Base-by-base conservation (phyloP, 1,140 invertebrate genomes). In the Chironomus tepperi region DNA sequence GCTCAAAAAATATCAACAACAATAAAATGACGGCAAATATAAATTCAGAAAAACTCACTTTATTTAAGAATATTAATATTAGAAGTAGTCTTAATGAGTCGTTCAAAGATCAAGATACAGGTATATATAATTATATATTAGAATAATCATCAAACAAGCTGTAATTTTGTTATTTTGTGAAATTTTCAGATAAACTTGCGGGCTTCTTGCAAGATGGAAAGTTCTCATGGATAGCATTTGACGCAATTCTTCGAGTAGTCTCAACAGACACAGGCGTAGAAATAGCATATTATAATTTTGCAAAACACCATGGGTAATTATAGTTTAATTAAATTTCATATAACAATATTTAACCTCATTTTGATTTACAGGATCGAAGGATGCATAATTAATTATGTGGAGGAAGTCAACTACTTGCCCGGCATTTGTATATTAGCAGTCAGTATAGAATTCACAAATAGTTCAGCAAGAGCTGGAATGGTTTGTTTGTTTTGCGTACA, bases 401-500 rank as follows among this genome's bases (percentile, higher is more conserved):
- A 70, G 18, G 65, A 70, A 19, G 18, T 70, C 7, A 10, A 70
- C 6, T 70, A 70, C 7, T 18, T 21, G 1, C 65, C 65, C 7
- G 65, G 18, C 18, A 9, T 42, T 57, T 65, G 42, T 43, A 64
- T 70, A 18, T 18, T 75, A 74, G 42, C 21, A 73, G n/a, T 76
- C 74, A 57, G 75, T 67, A 12, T 73, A 73, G 42, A 74, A 67
- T 74, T 74, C 76, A 18, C 18, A 70, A 70, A 70, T 70, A 12
- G 16, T 5, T 0, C 47, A 57, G n/a, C n/a, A 70, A 19, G 15
- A 24, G 19, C 65, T 34, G 64, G 75, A 24, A 43, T 73, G 19
- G 15, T 74, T 0, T 42, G 18, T 21, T n/a, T 76, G 8, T 74
- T 73, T 73, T 74, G 74, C 9, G 73, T 75, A n/a, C 34, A 75